phyloP scores from a whole-genome alignment of 2,888 invertebrate genomes.

The Malachius bipustulatus region DNA sequence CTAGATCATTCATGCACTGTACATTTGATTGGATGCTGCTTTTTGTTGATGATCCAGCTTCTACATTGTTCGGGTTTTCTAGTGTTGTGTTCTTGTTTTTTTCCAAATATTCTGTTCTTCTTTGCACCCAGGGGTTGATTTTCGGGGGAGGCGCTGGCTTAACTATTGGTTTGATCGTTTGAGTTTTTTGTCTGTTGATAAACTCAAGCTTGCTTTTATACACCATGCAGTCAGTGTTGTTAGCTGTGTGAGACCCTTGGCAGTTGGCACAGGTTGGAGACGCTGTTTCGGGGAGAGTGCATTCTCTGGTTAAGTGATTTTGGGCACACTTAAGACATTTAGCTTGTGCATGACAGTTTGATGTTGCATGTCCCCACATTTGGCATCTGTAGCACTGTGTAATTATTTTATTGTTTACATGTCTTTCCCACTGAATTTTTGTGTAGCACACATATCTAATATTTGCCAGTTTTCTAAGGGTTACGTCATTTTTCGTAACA shows the following conservation, averaged over 20 bases:
- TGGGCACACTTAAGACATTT: slow-evolving; percentile 9
- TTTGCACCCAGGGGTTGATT: too few relatives aligned
- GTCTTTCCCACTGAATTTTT: not conserved
- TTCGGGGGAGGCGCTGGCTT: too few relatives aligned
- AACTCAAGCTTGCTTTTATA: slow-evolving; percentile 2
- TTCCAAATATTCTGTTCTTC: too few relatives aligned
- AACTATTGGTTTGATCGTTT: too few relatives aligned
- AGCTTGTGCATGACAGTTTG: not conserved
- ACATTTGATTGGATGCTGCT: too few relatives aligned
- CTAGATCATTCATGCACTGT: too few relatives aligned
- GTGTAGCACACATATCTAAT: not conserved
- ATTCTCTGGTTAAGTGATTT: slow-evolving; percentile 4
- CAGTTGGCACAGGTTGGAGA: slow-evolving; percentile 9
- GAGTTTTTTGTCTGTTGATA: too few relatives aligned
- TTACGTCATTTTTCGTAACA: not conserved
- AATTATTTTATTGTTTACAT: not conserved
- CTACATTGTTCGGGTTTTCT: too few relatives aligned
- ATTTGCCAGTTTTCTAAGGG: slow-evolving; percentile 2
- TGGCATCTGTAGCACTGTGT: slow-evolving; percentile 9
- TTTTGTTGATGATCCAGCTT: too few relatives aligned
- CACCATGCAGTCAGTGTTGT: slow-evolving; percentile 5
- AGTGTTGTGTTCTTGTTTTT: too few relatives aligned
- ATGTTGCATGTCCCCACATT: slow-evolving; percentile 11
- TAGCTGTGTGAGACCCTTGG: slow-evolving; percentile 7
- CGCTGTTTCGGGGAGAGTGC: not conserved